These are phyloP conservation scores for Nezara viridula DNA, from an alignment of 2,888 invertebrate species.

Conservation along the genomic window DNA sequence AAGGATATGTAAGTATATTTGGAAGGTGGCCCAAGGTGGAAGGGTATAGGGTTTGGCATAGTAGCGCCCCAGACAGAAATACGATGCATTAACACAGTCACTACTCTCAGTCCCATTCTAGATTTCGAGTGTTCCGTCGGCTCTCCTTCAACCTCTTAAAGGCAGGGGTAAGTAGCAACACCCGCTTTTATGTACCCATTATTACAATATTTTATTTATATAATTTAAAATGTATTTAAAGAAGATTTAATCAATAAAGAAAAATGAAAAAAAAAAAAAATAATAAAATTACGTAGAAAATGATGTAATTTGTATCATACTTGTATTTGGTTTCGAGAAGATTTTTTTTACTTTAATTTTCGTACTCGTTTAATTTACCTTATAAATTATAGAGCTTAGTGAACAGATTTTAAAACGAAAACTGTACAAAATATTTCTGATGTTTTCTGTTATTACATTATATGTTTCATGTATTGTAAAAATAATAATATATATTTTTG, in stretches of 20 bases:
- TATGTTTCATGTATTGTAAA: background rate
- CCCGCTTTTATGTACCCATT: background rate
- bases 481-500: too few relatives aligned
- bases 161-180: slow-evolving; percentile 11
- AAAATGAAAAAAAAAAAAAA: background rate
- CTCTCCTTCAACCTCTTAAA: slow-evolving; percentile 9
- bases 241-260: background rate
- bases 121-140: slow-evolving; percentile 48
- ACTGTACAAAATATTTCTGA: background rate
- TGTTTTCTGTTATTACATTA: background rate
- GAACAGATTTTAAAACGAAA: background rate
- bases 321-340: background rate
- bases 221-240: background rate
- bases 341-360: background rate
- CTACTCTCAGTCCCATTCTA: slow-evolving; percentile 51
- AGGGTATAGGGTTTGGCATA: slow-evolving; percentile 43
- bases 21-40: slow-evolving; percentile 40
- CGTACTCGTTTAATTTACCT: background rate
- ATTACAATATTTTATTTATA: background rate
- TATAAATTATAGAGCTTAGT: background rate
- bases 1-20: slow-evolving; percentile 49
- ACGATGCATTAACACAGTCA: slow-evolving; percentile 45
- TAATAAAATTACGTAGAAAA: background rate
- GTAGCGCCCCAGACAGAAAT: slow-evolving; percentile 48
- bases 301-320: background rate